Percentiles rank a stretch among this genome's conserved stretches.
phyloP scores from a whole-genome alignment of 2,797 vertebrate genomes.

The Glyptemys insculpta region DNA sequence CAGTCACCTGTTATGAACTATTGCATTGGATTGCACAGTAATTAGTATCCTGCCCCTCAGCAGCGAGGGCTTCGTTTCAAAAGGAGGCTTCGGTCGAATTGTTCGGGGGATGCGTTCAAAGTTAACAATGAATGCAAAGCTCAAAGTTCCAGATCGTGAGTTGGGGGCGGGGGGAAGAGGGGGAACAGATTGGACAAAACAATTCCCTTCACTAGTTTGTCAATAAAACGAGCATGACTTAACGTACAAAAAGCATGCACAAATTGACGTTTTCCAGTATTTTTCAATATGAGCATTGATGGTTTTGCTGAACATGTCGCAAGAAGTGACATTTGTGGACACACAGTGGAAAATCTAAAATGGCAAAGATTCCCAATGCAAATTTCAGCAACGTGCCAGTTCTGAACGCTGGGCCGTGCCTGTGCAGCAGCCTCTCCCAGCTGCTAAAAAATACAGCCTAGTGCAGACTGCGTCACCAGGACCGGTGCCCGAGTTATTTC shows the following conservation, averaged over 20 bases:
- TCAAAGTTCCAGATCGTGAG: constrained; percentile 56
- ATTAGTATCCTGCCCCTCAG: constrained; percentile 20
- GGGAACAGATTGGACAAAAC: neutral
- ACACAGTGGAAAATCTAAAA: constrained; percentile 30
- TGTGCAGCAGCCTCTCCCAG: rapidly evolving
- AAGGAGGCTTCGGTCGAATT: constrained; percentile 30
- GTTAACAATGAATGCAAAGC: constrained; percentile 47
- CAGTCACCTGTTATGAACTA: constrained; percentile 50
- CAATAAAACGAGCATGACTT: constrained; percentile 7
- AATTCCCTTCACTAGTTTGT: neutral
- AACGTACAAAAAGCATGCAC: neutral
- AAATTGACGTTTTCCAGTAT: constrained; percentile 56
- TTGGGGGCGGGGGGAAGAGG: constrained; percentile 9
- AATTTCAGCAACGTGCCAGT: constrained; percentile 20
- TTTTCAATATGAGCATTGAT: constrained; percentile 62
- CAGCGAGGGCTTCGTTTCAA: constrained; percentile 30
- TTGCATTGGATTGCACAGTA: constrained; percentile 12
- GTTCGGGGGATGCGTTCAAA: constrained; percentile 36
- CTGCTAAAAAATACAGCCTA: rapidly evolving
- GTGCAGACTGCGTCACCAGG: too few relatives aligned
- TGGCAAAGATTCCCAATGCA: constrained; percentile 21
- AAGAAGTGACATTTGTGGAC: constrained; percentile 60
- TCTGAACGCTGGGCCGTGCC: neutral
- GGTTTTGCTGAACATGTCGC: constrained; percentile 37
- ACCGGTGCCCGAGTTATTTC: neutral